Conservation (phyloP, 2,797 vertebrate genomes). For the Cyclopterus lumpus region DNA sequence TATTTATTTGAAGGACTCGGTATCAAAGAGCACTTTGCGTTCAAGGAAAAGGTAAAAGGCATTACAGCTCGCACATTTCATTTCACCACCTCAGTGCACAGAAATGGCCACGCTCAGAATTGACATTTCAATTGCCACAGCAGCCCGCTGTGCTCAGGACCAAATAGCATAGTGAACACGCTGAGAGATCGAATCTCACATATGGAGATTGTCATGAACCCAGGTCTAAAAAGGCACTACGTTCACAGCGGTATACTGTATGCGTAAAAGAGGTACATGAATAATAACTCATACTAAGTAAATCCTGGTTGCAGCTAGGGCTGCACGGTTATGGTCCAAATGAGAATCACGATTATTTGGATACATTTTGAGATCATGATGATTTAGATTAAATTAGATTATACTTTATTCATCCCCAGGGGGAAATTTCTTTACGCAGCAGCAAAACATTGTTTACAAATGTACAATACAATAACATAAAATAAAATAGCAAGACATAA, state of each 20-base stretch:
- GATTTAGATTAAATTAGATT: too few relatives aligned
- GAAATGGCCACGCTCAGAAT: slow-evolving; percentile 25
- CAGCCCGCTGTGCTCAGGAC: background rate
- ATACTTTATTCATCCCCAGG: too few relatives aligned
- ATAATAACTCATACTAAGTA: background rate
- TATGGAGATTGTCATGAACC: background rate
- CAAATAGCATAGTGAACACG: background rate
- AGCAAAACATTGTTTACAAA: too few relatives aligned
- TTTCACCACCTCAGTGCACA: slow-evolving; percentile 20
- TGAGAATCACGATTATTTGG: background rate
- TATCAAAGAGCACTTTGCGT: background rate
- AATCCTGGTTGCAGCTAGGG: background rate
- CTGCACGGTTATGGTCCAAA: background rate
- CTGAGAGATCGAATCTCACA: background rate
- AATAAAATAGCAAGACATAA: too few relatives aligned
- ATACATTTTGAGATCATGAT: background rate
- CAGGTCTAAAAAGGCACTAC: background rate
- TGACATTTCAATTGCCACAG: slow-evolving; percentile 31
- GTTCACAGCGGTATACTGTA: background rate
- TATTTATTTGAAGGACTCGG: slow-evolving; percentile 21
- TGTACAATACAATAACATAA: too few relatives aligned
- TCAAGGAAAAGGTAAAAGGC: background rate
- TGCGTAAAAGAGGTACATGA: background rate
- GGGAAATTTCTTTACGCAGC: too few relatives aligned
- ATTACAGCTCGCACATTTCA: slow-evolving; percentile 32